Evolutionary conservation across 2,888 invertebrate species (phyloP).

Genomic region (Junonia oenone): DNA sequence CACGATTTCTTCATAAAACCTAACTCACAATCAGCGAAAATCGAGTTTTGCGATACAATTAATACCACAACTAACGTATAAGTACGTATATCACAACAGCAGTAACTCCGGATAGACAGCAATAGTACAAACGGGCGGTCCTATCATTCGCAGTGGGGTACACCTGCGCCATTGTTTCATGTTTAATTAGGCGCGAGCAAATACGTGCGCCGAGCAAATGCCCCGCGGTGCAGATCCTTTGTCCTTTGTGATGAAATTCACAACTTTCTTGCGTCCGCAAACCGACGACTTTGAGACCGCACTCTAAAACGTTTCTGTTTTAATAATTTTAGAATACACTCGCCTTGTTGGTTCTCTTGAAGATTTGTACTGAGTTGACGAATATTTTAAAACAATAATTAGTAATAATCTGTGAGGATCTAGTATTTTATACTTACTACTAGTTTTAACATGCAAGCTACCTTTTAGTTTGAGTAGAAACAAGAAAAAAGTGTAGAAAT

Average conservation of each 20-base stretch:
- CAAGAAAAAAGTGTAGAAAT: no score
- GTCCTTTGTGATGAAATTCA: constrained; percentile 67
- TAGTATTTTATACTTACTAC: no score
- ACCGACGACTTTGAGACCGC: constrained; percentile 60
- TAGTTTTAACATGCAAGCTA: no score
- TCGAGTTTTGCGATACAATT: no score
- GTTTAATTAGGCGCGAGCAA: constrained; percentile 77
- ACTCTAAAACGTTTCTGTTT: constrained; percentile 58
- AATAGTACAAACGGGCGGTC: constrained; percentile 43
- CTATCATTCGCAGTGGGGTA: constrained; percentile 47
- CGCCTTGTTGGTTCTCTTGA: not conserved
- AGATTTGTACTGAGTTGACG: not conserved
- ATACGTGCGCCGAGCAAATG: constrained; percentile 69
- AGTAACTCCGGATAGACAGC: constrained; percentile 26
- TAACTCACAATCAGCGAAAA: no score
- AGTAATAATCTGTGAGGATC: no score
- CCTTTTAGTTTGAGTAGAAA: no score
- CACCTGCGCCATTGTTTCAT: constrained; percentile 55
- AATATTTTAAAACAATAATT: no score
- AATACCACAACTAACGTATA: no score
- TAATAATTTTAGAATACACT: constrained; percentile 51
- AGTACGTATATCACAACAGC: constrained; percentile 2
- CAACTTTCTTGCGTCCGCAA: constrained; percentile 66
- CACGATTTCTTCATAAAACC: no score
- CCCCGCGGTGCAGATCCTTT: constrained; percentile 63